Evolutionary conservation across 2,888 invertebrate genomes (phyloP).

Genomic region (Gymnocheta viridis): DNA sequence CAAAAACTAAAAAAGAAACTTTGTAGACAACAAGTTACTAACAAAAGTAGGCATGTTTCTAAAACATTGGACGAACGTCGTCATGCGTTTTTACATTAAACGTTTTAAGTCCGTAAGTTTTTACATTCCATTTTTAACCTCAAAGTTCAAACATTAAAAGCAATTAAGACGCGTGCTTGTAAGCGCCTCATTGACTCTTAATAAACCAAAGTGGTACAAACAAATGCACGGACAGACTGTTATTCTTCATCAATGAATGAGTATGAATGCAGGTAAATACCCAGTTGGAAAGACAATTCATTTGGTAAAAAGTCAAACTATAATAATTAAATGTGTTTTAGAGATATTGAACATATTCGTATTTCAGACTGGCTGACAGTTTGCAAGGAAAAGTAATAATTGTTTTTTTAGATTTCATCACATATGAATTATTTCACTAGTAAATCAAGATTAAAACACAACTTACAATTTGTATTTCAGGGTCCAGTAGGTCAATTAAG

Average conservation of each 20-base stretch:
- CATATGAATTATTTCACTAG: neutral
- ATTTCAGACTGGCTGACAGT: neutral
- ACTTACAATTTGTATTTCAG: neutral
- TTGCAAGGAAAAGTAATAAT: neutral
- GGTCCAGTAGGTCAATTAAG: too few species aligned
- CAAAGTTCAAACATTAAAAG: slow-evolving; percentile 80
- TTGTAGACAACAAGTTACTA: slow-evolving; percentile 22
- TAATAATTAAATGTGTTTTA: neutral
- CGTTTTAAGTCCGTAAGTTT: slow-evolving; percentile 19
- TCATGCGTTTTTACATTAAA: slow-evolving; percentile 51
- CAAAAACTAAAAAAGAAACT: slow-evolving; percentile 2
- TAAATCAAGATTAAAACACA: neutral
- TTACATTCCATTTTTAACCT: slow-evolving; percentile 74
- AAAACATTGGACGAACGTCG: slow-evolving; percentile 19
- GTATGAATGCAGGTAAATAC: neutral
- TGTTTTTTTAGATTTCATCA: neutral
- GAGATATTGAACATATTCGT: neutral
- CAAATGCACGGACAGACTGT: neutral
- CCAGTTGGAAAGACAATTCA: slow-evolving; percentile 39
- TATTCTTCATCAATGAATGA: slow-evolving; percentile 40
- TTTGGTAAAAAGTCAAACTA: slow-evolving; percentile 12
- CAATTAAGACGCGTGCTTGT: slow-evolving; percentile 81
- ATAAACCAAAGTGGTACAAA: slow-evolving; percentile 52
- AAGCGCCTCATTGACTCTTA: slow-evolving; percentile 69
- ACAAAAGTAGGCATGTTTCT: slow-evolving; percentile 32